These are phyloP conservation scores for Phengaris arion DNA, from an alignment of 2,888 invertebrate genomes.

Conservation along the genomic window DNA sequence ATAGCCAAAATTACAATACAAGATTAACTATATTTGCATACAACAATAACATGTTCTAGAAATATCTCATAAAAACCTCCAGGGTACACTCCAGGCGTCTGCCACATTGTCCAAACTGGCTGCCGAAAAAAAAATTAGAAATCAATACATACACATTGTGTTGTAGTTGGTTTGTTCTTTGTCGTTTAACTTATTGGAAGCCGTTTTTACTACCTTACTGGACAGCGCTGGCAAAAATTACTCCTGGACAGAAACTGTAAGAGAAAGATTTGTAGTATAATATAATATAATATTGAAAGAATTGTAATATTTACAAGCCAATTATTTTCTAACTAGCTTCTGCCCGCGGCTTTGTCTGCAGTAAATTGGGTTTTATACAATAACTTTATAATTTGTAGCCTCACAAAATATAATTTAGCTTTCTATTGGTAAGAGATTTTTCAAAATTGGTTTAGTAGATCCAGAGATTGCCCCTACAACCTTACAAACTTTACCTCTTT, in stretches of 20 bases:
- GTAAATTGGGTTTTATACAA: too few relatives aligned
- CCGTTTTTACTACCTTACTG: conserved; percentile 54
- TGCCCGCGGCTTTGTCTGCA: too few relatives aligned
- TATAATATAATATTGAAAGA: too few relatives aligned
- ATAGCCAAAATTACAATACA: background rate
- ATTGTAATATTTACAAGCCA: too few relatives aligned
- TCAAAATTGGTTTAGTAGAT: too few relatives aligned
- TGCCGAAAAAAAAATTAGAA: conserved; percentile 52
- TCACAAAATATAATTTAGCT: too few relatives aligned
- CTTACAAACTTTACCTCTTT: too few relatives aligned
- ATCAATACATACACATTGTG: conserved; percentile 74
- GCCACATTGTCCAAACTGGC: conserved; percentile 64
- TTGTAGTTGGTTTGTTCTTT: conserved; percentile 70
- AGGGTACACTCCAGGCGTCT: conserved; percentile 70
- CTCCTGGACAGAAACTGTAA: background rate
- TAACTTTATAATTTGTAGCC: too few relatives aligned
- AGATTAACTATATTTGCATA: conserved; percentile 23
- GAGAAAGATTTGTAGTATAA: too few relatives aligned
- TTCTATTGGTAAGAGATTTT: too few relatives aligned
- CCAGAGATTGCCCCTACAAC: too few relatives aligned
- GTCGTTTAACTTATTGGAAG: conserved; percentile 61
- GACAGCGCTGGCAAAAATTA: background rate
- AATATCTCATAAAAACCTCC: conserved; percentile 60
- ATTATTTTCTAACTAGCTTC: too few relatives aligned
- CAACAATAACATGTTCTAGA: conserved; percentile 36